These are phyloP conservation scores for Akabosia matsudoensis DNA, from an alignment of 1,140 invertebrate genomes.

Conservation along the genomic window DNA sequence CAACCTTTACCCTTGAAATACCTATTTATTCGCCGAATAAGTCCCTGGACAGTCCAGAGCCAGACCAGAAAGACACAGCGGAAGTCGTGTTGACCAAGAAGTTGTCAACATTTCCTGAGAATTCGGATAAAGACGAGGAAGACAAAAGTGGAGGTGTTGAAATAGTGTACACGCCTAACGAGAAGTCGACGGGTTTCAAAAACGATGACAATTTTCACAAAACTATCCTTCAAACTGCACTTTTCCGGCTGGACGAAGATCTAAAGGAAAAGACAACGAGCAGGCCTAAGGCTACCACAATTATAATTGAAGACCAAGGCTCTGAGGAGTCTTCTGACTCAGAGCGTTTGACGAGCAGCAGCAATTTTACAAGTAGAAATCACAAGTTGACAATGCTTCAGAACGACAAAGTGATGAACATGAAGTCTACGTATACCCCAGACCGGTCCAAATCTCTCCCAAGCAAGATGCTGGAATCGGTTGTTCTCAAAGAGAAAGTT, in stretches of 20 bases:
- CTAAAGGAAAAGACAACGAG: neutral
- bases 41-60: neutral
- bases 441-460: no score
- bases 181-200: neutral
- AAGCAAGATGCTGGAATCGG: no score
- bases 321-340: neutral
- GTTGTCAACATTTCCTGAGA: neutral
- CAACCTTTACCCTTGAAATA: neutral
- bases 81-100: neutral
- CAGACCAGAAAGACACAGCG: neutral
- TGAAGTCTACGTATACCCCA: neutral
- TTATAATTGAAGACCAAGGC: neutral
- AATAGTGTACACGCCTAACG: neutral
- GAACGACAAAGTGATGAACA: neutral
- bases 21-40: neutral
- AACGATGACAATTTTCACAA: neutral
- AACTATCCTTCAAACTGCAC: neutral
- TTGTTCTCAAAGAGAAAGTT: no score
- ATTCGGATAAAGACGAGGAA: neutral
- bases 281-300: neutral
- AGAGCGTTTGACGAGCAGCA: no score
- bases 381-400: neutral
- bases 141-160: neutral
- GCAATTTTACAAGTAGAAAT: no score
- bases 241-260: neutral